These are phyloP conservation scores for Thunnus albacares DNA, from an alignment of 2,797 vertebrate species.

Conservation along the genomic window DNA sequence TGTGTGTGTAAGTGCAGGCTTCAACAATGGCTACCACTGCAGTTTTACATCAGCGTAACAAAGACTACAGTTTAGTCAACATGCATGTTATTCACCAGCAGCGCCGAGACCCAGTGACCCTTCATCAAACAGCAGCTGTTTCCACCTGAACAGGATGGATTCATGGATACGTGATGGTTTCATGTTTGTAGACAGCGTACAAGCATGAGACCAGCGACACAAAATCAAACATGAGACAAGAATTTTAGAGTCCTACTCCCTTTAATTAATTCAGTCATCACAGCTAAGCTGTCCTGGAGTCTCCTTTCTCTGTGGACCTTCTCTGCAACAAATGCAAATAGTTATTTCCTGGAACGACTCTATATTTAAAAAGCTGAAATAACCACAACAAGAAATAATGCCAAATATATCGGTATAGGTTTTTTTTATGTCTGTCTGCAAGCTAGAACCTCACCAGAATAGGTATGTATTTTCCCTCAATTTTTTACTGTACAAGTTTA, in stretches of 20 bases:
- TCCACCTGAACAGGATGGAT: conserved; percentile 46
- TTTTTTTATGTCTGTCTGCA: no score
- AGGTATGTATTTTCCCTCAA: background rate
- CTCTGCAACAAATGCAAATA: conserved; percentile 30
- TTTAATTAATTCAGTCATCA: background rate
- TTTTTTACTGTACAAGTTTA: background rate
- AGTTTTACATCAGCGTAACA: conserved; percentile 27
- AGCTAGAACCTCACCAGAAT: no score
- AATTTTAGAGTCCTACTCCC: background rate
- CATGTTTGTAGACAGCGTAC: background rate
- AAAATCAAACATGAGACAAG: no score
- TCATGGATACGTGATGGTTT: conserved; percentile 55
- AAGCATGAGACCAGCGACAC: background rate
- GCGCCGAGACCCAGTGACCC: conserved; percentile 29
- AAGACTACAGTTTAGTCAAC: conserved; percentile 56
- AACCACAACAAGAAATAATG: conserved; percentile 1
- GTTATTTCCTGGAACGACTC: conserved; percentile 33
- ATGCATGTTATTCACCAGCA: conserved; percentile 73
- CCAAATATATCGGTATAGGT: background rate
- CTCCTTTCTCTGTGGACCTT: conserved; percentile 8
- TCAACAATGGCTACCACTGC: conserved; percentile 47
- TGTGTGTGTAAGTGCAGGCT: background rate
- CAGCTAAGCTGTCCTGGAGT: no score
- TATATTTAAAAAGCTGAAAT: conserved; percentile 39
- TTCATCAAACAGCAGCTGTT: conserved; percentile 29